These are phyloP conservation scores for Onychomys leucogaster DNA, from an alignment of 2,797 vertebrate species.

Conservation along the genomic window DNA sequence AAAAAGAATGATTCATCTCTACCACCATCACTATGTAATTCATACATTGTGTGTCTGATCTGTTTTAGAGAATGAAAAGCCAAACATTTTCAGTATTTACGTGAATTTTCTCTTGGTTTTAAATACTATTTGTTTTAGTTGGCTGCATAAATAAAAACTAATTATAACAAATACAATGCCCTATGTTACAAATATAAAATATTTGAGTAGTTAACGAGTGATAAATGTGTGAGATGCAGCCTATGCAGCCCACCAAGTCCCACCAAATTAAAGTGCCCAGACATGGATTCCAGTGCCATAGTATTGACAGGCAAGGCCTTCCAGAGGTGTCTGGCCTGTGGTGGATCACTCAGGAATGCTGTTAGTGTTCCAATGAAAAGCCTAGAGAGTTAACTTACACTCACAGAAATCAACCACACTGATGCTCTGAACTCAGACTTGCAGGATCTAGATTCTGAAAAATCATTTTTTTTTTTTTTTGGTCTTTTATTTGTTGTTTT, in stretches of 20 bases:
- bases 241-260: background rate
- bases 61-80: constrained; percentile 40
- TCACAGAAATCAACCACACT: background rate
- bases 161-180: background rate
- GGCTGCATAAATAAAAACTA: constrained; percentile 4
- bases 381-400: background rate
- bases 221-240: background rate
- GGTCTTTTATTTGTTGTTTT: background rate
- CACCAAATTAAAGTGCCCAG: background rate
- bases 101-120: constrained; percentile 38
- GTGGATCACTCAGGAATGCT: no score
- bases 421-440: background rate
- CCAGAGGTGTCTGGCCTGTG: background rate
- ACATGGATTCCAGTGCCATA: background rate
- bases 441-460: background rate
- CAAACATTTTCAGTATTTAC: background rate
- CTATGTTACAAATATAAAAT: background rate
- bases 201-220: constrained; percentile 4
- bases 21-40: background rate
- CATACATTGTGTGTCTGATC: background rate
- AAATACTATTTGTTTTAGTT: constrained; percentile 47
- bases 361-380: background rate
- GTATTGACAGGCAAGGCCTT: background rate
- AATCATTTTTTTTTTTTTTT: background rate
- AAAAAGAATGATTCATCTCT: background rate